Base-by-base conservation (phyloP, 2,113 vertebrate genomes). In the Mormyrus lacerda region DNA sequence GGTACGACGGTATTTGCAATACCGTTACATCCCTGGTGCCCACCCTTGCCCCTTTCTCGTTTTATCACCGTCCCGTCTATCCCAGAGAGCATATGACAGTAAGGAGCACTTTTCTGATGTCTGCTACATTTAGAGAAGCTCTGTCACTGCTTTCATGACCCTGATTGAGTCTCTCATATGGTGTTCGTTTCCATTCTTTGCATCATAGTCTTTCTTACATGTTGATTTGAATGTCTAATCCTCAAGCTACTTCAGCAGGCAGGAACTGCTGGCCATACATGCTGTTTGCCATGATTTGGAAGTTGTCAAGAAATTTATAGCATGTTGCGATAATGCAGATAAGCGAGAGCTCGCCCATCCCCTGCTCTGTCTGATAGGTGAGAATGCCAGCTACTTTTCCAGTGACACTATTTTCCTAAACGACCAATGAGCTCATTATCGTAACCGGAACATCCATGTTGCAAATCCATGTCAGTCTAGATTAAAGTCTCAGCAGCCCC, bases 381-480 rank as follows among this genome's bases (percentile, higher is more conserved):
- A 24, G 55, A 84, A 27, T 1, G 10, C 7, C 55, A 84, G 21
- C 48, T 39, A 35, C 39, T 24, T 44, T 19, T 87, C 11, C 48
- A 3, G n/a, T 87, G 48, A 8, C 51, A 61, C 17, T 1, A 17
- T 35, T 84, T 47, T 73, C 21, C 35, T 31, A 89, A 44, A 50
- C 55, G 69, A 89, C 39, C 53, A 31, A 24, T 39, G 21, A 87
- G 89, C 44, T 84, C 9, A 17, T 89, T 89, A 89, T 89, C 47
- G 9, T 48, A 9, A 84, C 58, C 55, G 53, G 89, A 35, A 42
- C 76, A 48, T 76, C 44, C 61, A 13, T 69, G 24, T 48, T 53
- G 85, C 48, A 87, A 89, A 87, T 89, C 85, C 89, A 53, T 87
- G 85, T 79, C 85, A 53, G 19, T 89, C 89, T 87, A 79, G 89